Evolutionary conservation across 2,888 invertebrate genomes (phyloP), one percentile per base, ranked within the genome.

Genomic region (Luperina testacea): DNA sequence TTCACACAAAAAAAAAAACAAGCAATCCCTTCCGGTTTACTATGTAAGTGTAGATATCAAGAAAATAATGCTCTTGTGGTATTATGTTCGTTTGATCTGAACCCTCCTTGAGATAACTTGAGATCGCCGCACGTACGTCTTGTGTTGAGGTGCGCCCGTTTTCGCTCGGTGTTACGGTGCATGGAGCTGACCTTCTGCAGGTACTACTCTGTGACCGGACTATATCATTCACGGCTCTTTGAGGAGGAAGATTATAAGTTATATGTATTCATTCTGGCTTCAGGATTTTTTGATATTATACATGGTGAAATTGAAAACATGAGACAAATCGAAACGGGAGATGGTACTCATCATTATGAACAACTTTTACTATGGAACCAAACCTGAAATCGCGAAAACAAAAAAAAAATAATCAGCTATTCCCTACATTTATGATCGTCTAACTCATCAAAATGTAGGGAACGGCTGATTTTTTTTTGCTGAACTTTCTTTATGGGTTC

Each of bases 221-320:
- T 78, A 38, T 70, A 88, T 90, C 91, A 92, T 93, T 93, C 92
- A 92, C 90, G 69, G 63, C 15, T 51, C 45, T 83, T 83, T 75
- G 73, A 79, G 24, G 65, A 63, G 17, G 38, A 65, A 53, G 42
- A 86, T 74, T 72, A 68, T 72, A 63, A 75, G 83, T 75, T 75
- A 63, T 57, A 65, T 48, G 15, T 57, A 69, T 72, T 67, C 38
- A 73, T 77, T 53, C 51, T 45, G 5, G 42, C 17, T 72, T 38
- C 0, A 32, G 17, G 11, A 53, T 64, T 81, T 15, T 64, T 63
- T 80, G 38, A 53, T 24, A 1, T 75, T 38, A 61, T n/a, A 32
- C 38, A 38, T 4, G 38, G 4, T 38, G 38, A 5, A 38, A 38
- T 38, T 3, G 38, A 38, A 38, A 38, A 38, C 38, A 38, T 38